A percentile compares a stretch with the other conserved stretches of the same genome.
phyloP scores from a whole-genome alignment of 2,888 invertebrate genomes.

The Caenorhabditis uteleia region DNA sequence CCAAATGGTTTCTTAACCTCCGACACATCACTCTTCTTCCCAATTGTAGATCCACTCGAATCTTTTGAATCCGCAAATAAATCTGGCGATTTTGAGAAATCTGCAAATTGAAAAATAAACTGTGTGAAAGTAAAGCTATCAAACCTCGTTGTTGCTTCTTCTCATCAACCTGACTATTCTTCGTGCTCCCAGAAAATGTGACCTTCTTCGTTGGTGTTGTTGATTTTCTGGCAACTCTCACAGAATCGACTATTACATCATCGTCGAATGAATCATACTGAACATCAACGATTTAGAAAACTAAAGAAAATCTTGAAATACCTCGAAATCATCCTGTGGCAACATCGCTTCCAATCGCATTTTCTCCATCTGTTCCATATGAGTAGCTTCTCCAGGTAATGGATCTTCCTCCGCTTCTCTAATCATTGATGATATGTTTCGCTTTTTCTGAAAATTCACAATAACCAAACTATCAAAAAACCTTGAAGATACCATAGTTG shows the following conservation, averaged over 20 bases:
- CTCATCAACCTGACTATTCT: background rate
- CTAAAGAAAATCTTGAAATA: background rate
- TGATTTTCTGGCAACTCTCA: background rate
- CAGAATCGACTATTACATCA: conserved; percentile 1
- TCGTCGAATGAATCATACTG: conserved; percentile 9
- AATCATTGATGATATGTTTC: conserved; percentile 9
- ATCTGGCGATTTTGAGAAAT: background rate
- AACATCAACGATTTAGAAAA: background rate
- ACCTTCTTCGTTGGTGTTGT: background rate
- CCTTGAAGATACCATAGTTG: background rate
- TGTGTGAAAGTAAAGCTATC: background rate
- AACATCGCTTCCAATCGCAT: conserved; percentile 10
- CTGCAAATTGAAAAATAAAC: background rate
- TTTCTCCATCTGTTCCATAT: background rate
- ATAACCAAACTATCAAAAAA: background rate
- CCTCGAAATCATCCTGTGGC: conserved; percentile 1
- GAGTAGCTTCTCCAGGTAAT: background rate
- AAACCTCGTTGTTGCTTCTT: background rate
- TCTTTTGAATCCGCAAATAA: conserved; percentile 1
- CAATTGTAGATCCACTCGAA: background rate
- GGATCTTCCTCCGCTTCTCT: conserved; percentile 18
- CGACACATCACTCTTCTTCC: background rate
- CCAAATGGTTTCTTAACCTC: background rate
- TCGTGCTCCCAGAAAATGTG: too few relatives aligned
- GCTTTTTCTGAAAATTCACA: conserved; percentile 6